phyloP scores from a whole-genome alignment of 2,888 invertebrate genomes.

The Gonocerus acuteangulatus region DNA sequence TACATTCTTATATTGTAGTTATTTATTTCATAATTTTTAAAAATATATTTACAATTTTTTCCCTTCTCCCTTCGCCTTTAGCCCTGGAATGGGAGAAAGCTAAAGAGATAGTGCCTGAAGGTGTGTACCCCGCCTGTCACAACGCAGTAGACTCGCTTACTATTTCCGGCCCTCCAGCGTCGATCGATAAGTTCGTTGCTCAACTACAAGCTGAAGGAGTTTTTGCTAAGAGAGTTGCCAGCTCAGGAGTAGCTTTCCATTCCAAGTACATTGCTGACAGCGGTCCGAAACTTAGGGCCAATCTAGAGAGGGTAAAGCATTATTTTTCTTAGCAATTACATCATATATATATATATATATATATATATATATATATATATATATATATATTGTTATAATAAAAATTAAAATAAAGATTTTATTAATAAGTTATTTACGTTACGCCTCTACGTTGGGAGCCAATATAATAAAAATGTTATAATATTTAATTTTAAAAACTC shows the following conservation, averaged over 20 bases:
- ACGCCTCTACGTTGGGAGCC: too few species aligned
- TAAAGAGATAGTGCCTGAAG: constrained; percentile 62
- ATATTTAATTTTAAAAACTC: too few species aligned
- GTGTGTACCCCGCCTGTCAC: constrained; percentile 84
- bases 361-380: not conserved
- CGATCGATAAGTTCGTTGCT: constrained; percentile 62
- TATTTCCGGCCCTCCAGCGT: constrained; percentile 75
- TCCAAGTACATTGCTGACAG: constrained; percentile 83
- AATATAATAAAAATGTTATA: too few species aligned
- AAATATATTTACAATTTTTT: not conserved
- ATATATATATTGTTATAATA: too few species aligned
- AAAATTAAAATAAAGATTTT: too few species aligned
- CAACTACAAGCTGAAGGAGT: constrained; percentile 63
- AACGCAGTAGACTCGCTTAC: constrained; percentile 91
- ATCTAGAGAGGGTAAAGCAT: constrained; percentile 53
- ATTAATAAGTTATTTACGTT: too few species aligned
- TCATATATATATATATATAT: not conserved
- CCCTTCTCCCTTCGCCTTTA: not conserved
- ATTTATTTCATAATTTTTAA: not conserved
- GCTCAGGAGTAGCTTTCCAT: constrained; percentile 86
- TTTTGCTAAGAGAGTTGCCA: constrained; percentile 78
- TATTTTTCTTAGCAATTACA: not conserved
- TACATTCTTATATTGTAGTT: not conserved
- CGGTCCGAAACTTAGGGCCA: constrained; percentile 69
- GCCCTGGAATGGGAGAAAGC: constrained; percentile 66